A percentile compares a stretch with the other conserved stretches of the same genome.
These are phyloP conservation scores for Hydrozoanthus tunicans DNA, from an alignment of 64 coral and sea anemone genomes.

Conservation along the genomic window DNA sequence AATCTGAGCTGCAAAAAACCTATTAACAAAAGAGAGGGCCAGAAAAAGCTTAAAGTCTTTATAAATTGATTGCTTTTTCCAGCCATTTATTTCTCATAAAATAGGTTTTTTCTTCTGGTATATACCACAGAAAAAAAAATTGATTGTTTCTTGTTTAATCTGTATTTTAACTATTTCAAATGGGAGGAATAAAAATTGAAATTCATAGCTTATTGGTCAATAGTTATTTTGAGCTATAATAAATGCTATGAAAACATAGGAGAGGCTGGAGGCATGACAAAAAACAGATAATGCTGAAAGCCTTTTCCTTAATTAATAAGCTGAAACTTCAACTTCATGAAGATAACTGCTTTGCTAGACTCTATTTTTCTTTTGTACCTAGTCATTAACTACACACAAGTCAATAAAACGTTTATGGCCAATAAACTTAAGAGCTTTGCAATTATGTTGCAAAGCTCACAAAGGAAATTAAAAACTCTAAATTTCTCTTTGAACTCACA, in stretches of 20 bases:
- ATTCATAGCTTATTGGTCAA: not conserved
- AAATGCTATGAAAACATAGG: not conserved
- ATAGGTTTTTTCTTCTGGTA: not conserved
- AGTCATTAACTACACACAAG: constrained; percentile 12
- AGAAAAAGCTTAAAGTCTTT: too few relatives aligned
- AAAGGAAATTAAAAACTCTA: not conserved
- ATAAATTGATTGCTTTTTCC: not conserved
- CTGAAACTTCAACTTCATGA: constrained; percentile 29
- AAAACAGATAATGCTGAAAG: not conserved
- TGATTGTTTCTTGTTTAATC: not conserved
- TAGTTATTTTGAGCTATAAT: not conserved
- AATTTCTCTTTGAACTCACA: not conserved
- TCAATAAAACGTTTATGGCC: not conserved
- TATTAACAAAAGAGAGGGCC: not conserved
- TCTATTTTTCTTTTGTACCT: not conserved
- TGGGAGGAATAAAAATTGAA: constrained; percentile 15
- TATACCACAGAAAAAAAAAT: not conserved
- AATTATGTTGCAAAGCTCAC: not conserved
- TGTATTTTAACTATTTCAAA: constrained; percentile 12
- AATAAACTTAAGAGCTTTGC: not conserved
- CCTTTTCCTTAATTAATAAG: constrained; percentile 29
- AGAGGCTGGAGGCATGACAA: not conserved
- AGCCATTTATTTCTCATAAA: not conserved
- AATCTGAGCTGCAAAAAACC: not conserved
- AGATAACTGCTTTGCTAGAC: not conserved